Evolutionary conservation across 1,140 invertebrate genomes (phyloP), one percentile per base, ranked within the genome.

Genomic region (Drosophila lini): DNA sequence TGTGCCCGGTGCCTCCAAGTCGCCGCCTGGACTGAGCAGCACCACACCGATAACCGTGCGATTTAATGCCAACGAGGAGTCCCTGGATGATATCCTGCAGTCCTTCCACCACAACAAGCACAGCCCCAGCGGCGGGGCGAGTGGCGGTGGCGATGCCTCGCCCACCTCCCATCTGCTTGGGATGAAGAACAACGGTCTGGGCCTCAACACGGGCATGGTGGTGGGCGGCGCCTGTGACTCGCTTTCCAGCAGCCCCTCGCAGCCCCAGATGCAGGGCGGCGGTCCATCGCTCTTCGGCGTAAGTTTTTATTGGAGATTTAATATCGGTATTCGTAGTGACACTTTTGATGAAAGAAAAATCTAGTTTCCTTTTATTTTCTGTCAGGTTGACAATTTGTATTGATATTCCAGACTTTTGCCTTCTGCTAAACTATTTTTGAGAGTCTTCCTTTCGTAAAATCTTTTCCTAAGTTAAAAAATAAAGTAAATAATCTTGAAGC

Each of bases 31-130:
- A 48, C 28, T 88, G 36, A 64, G 58, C 58, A 79, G 78, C 70
- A 91, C 73, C 53, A 78, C 91, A n/a, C 90, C 91, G 32, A 91
- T 92, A 44, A 76, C 91, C 7, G 90, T 92, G 34, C 86, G 91
- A 45, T 92, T 92, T 53, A 92, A 92, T 81, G 91, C 90, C 76
- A 91, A 90, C 50, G 88, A 92, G 73, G 90, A 92, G 64, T 91
- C 88, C n/a, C 75, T 91, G 25, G 90, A 91, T 55, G 90, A 91
- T 50, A 86, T 91, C 38, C 80, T 91, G 60, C 91, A 92, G 69
- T 83, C 88, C 58, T 91, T 91, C 71, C 86, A 91, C 60, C 88
- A 90, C 22, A 91, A 53, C 50, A 73, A 74, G 57, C 80, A 76
- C 65, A 88, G 84, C 57, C 81, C 78, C 48, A 86, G 78, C 50